phyloP scores from a whole-genome alignment of 2,888 invertebrate species.

The Saturnia pavonia region DNA sequence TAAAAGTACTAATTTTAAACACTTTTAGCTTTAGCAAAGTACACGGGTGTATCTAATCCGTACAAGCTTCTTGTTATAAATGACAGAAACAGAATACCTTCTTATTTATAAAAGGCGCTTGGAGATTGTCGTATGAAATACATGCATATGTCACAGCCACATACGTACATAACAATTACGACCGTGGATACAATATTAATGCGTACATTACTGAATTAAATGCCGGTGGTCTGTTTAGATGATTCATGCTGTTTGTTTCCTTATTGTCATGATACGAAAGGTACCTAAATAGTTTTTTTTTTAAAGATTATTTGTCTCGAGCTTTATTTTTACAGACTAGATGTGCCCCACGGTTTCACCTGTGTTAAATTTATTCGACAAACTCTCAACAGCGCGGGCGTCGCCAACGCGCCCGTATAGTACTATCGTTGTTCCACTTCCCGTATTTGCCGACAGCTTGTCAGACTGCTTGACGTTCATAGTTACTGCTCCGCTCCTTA shows the following conservation, averaged over 20 bases:
- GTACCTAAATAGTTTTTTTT: not conserved
- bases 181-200: constrained; percentile 47
- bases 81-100: constrained; percentile 30
- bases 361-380: too few relatives aligned
- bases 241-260: constrained; percentile 28
- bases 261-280: not conserved
- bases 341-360: too few relatives aligned
- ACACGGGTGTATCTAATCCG: not conserved
- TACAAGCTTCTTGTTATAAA: constrained; percentile 24
- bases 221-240: constrained; percentile 28
- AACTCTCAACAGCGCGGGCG: too few relatives aligned
- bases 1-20: not conserved
- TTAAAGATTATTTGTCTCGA: not conserved
- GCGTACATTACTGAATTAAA: constrained; percentile 35
- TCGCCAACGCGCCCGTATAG: too few relatives aligned
- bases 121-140: constrained; percentile 14
- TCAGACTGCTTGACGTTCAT: too few relatives aligned
- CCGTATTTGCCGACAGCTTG: too few relatives aligned
- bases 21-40: not conserved
- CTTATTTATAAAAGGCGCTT: constrained; percentile 48
- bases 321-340: too few relatives aligned
- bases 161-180: constrained; percentile 50
- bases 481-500: too few relatives aligned
- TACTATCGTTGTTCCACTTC: too few relatives aligned
- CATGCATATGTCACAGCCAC: constrained; percentile 31